Evolutionary conservation across 2,888 invertebrate genomes (phyloP), one percentile per base, ranked within the genome.

Genomic region (Tubulanus polymorphus): DNA sequence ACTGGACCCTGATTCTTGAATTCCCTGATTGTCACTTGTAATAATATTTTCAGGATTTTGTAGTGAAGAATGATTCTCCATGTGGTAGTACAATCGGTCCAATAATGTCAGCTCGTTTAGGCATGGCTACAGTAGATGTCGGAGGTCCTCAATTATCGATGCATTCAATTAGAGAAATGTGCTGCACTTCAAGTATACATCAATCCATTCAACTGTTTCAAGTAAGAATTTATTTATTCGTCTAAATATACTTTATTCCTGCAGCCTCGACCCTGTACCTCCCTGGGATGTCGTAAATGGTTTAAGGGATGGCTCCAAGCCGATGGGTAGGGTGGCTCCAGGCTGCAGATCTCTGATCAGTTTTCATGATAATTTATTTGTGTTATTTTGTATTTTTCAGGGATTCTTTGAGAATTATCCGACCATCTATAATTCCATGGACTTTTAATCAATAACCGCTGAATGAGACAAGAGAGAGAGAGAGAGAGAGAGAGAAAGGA

Each of bases 71-170:
- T 64, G 82, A 82, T 62, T 75, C 77, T 0, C 73, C 79, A 1
- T 83, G 82, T 67, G 83, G 82, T 20, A 78, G 79, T n/a, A 82
- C 82, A 20, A 81, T 82, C 32, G 82, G 82, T 3, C 82, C 82
- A n/a, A 80, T 82, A 55, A 72, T 82, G 71, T 73, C 82, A 1
- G 72, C 81, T 29, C 77, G 75, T 57, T 73, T 83, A 27, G 82
- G 81, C 1, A 74, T 82, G 61, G 72, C 74, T 20, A 81, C 82
- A 1, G 68, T 83, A 29, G 83, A 83, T 64, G 72, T 82, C 18
- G 82, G 83, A 20, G 79, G 79, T 3, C 76, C 82, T 1, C 81
- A 81, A 64, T 72, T 82, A 52, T 79, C 79, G 47, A 83, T 83
- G 83, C 83, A 83, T 65, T 81, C 81, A 10, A 81, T 81, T 61